Evolutionary conservation across 2,888 invertebrate species (phyloP), one percentile per base, ranked within the genome.

Genomic region (Caradrina kadenii): DNA sequence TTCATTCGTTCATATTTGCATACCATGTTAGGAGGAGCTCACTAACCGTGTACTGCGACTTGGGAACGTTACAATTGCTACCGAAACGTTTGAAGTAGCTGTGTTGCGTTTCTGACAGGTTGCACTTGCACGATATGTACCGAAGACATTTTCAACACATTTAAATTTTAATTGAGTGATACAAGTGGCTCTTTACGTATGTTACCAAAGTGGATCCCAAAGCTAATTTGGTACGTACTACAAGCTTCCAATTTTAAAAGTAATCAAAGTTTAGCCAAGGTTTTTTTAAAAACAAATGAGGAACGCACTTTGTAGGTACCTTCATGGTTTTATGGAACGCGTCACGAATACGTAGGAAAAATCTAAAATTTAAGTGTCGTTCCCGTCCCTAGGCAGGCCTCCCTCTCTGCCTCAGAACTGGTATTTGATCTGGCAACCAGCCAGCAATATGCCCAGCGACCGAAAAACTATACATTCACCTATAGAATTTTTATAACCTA

Each of bases 291-390:
- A 73, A 63, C 13, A 52, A 63, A 39, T 2, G 48, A 55, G 35
- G 50, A 50, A 60, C 39, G 63, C 45, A 64, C 17, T 8, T 45
- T 31, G 31, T 68, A 45, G 58, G 48, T 68, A 45, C 65, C 50
- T 61, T 45, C 59, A 60, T 63, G 56, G 13, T 83, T 76, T 74
- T 68, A 73, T 72, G 48, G 69, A 74, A 70, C 67, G 69, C 76
- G 73, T 85, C 77, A 78, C 79, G 75, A 81, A 78, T 77, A 74
- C 66, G 76, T 76, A 63, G 69, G 79, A 82, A 90, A 89, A 90
- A 90, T 89, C 89, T 92, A 89, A 93, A 93, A 93, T 93, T 89
- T 91, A 90, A 92, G 92, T 91, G 92, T 91, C 89, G 87, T 81
- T 82, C 87, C 87, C 88, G 89, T 91, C 85, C 82, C 87, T 70